These are phyloP conservation scores for Cheilosia vernalis DNA, from an alignment of 2,888 invertebrate species.

Conservation along the genomic window DNA sequence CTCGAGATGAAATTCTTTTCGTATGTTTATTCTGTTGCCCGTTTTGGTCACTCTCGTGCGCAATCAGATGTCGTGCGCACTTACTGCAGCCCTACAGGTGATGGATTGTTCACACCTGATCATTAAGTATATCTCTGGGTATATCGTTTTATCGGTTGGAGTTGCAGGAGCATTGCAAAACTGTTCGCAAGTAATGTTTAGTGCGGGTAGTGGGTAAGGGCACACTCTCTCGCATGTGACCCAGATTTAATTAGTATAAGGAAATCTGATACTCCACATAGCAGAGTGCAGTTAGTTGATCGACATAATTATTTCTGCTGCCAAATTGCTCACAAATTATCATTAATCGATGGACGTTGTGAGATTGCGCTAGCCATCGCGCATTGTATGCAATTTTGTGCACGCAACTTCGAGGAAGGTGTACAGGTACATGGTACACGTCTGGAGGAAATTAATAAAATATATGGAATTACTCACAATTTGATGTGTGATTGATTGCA, in stretches of 20 bases:
- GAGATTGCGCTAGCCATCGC: conserved; percentile 39
- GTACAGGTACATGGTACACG: neutral
- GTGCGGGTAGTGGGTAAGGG: conserved; percentile 29
- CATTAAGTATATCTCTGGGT: conserved; percentile 71
- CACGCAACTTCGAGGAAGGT: conserved; percentile 54
- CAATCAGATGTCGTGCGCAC: conserved; percentile 72
- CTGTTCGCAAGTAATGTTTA: conserved; percentile 32
- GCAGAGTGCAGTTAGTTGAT: conserved; percentile 57
- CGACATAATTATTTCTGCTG: conserved; percentile 55
- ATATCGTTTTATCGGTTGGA: conserved; percentile 71
- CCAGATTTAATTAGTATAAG: conserved; percentile 70
- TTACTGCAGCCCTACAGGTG: conserved; percentile 69
- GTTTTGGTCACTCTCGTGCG: conserved; percentile 63
- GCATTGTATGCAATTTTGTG: conserved; percentile 52
- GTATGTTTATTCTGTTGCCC: conserved; percentile 7
- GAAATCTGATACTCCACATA: conserved; percentile 44
- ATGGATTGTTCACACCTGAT: conserved; percentile 75
- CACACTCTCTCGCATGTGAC: conserved; percentile 46
- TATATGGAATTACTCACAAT: conserved; percentile 15
- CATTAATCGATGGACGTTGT: conserved; percentile 63
- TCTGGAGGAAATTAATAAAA: conserved; percentile 35
- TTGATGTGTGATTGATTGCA: conserved; percentile 43
- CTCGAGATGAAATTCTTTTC: conserved; percentile 36
- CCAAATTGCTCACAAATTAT: conserved; percentile 66
- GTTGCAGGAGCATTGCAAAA: conserved; percentile 43